These are phyloP conservation scores for Akabosia matsudoensis DNA, from an alignment of 1,140 invertebrate species.

Conservation along the genomic window DNA sequence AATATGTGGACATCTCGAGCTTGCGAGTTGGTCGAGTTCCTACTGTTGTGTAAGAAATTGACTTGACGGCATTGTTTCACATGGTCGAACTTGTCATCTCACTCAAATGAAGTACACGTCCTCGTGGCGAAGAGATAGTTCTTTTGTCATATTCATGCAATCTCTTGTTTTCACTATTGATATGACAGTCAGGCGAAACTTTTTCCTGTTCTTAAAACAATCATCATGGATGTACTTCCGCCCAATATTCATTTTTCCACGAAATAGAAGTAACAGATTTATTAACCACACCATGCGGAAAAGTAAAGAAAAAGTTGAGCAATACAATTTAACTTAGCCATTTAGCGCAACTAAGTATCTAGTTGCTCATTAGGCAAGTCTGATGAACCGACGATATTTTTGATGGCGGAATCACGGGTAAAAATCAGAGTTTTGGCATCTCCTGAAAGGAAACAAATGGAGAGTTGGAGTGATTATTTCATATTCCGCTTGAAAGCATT, in stretches of 20 bases:
- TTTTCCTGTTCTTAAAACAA: neutral
- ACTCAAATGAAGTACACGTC: neutral
- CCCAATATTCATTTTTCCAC: no score
- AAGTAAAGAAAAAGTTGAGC: slow-evolving; percentile 4
- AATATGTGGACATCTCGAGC: no score
- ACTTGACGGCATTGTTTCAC: slow-evolving; percentile 11
- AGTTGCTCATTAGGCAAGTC: neutral
- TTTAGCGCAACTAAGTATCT: neutral
- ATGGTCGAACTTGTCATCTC: slow-evolving; percentile 19
- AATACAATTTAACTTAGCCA: neutral
- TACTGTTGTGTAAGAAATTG: slow-evolving; percentile 4
- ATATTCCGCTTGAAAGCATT: neutral
- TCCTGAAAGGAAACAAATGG: no score
- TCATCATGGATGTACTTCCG: neutral
- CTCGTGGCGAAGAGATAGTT: neutral
- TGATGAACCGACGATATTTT: neutral
- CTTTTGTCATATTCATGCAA: no score
- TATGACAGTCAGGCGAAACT: neutral
- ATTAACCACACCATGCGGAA: neutral
- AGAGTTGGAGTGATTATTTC: neutral
- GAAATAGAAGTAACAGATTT: neutral
- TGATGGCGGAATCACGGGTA: no score
- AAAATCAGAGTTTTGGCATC: no score
- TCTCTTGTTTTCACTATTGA: neutral
- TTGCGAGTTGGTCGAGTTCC: no score